A percentile compares a stretch with the other conserved stretches of the same genome.
Evolutionary conservation across 2,797 vertebrate species (phyloP).

Genomic region (Meda fulgida): DNA sequence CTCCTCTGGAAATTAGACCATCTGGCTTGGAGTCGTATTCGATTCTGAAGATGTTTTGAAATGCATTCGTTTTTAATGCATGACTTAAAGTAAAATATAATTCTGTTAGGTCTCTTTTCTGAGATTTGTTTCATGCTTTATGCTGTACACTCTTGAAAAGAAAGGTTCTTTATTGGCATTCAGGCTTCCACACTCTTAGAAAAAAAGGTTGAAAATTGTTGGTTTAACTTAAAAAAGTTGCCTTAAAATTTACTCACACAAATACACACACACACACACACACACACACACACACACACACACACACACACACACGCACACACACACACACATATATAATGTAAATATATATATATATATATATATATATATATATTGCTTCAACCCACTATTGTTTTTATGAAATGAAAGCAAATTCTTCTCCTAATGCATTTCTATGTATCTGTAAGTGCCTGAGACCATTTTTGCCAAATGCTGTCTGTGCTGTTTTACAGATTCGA

Average conservation of each 20-base stretch:
- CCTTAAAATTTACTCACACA: not conserved
- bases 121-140: not conserved
- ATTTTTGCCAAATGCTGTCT: conserved; percentile 76
- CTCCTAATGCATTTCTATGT: not conserved
- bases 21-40: conserved; percentile 33
- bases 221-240: too few relatives aligned
- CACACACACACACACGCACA: not conserved
- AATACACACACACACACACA: not conserved
- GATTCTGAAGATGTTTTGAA: conserved; percentile 40
- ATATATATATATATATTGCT: too few relatives aligned
- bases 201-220: too few relatives aligned
- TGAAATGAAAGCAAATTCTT: not conserved
- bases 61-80: conserved; percentile 14
- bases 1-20: conserved; percentile 46
- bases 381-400: conserved; percentile 4
- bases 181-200: not conserved
- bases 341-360: too few relatives aligned
- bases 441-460: conserved; percentile 63
- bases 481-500: conserved; percentile 80
- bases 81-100: not conserved
- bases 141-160: not conserved
- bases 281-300: not conserved
- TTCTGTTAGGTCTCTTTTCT: not conserved
- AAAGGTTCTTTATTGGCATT: not conserved
- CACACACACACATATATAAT: not conserved